Base-by-base conservation (phyloP, 2,113 vertebrate species). In the Clarias magur region DNA sequence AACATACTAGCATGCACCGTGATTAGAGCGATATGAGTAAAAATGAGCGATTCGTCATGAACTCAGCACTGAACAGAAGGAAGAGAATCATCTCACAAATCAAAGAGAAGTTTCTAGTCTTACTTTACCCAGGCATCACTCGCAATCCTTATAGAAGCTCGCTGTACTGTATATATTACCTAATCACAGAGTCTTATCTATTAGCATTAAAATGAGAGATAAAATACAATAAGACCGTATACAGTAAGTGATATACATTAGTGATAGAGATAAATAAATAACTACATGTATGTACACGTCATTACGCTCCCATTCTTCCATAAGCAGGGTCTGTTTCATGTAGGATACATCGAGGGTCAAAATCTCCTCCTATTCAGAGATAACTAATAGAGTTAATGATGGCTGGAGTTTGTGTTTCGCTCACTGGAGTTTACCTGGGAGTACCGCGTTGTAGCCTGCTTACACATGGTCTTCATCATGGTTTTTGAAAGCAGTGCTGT, bases 1-100 rank as follows among this genome's bases (percentile, higher is more conserved):
- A 93, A 91, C 92, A 83, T 92, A 93, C 92, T 93, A 85, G 93
- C 95, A 96, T 95, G 95, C 95, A 94, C 83, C 83, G 88, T 86
- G 91, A 91, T 91, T 93, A 92, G 90, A 91, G 84, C 72, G 91
- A 90, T 89, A 90, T 88, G 90, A 90, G 89, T 87, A 93, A 90
- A 90, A 75, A 90, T 62, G 34, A 73, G 84, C 59, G 68, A 85
- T 75, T 87, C 38, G 79, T 80, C 30, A 75, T 48, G 86, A 86
- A 79, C 84, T 59, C 83, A 83, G 80, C 57, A 54, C 42, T 65
- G 81, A 67, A 60, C 34, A 57, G 42, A 65, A 62, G 30, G 12
- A 56, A 60, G 25, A 34, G 48, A 68, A 75, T 48, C 83, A 65
- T 38, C 62, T 10, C 6, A 25, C 67, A 72, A 56, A 85, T 76